A percentile compares a stretch with the other conserved stretches of the same genome.
Conservation (phyloP, 2,797 vertebrate species). For the Vireo griseus region DNA sequence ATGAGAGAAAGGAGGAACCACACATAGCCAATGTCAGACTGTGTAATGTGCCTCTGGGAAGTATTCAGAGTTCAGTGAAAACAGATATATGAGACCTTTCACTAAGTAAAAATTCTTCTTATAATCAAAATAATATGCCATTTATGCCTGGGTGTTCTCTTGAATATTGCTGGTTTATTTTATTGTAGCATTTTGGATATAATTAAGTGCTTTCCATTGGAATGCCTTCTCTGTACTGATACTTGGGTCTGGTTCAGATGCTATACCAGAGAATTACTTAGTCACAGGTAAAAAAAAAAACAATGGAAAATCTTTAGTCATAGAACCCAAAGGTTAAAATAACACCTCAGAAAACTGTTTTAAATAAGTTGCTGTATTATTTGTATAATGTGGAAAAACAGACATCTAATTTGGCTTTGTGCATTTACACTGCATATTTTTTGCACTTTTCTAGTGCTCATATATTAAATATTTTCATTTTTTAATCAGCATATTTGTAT, state of each 20-base stretch:
- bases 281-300: neutral
- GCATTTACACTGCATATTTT: neutral
- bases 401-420: neutral
- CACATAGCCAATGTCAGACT: neutral
- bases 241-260: neutral
- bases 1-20: neutral
- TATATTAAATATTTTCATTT: neutral
- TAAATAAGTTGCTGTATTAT: neutral
- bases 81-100: neutral
- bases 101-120: neutral
- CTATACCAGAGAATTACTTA: neutral
- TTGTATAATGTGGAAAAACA: neutral
- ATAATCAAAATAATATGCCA: neutral
- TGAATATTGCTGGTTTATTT: neutral
- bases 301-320: neutral
- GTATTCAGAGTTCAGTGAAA: neutral
- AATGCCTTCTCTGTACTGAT: neutral
- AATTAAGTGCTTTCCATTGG: neutral
- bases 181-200: neutral
- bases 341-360: neutral
- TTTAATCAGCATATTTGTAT: neutral
- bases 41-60: neutral
- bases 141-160: neutral
- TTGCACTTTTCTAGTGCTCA: neutral
- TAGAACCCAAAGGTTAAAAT: neutral